Base-by-base conservation (phyloP, 1,140 invertebrate genomes). In the Drosophila sturtevanti region DNA sequence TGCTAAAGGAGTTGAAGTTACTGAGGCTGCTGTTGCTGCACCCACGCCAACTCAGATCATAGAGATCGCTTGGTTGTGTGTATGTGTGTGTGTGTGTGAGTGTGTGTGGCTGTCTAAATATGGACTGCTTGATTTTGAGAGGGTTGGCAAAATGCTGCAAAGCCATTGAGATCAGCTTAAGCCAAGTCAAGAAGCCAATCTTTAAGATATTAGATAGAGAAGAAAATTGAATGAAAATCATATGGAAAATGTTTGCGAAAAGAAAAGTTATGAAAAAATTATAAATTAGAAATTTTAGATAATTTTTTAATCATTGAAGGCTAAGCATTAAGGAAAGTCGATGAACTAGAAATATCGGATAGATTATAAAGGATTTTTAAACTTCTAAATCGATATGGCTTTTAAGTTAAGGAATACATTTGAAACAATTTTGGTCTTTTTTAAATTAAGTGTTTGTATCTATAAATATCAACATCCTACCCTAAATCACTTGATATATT, bases 41-140 rank as follows among this genome's bases (percentile, higher is more conserved):
- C 82, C 82, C 82, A 87, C 82, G 85, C 82, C 73, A 54, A 61
- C 55, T 59, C 55, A 37, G 31, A 21, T 35, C 55, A 58, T 34
- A 58, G 59, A 61, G 61, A 41, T 48, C 48, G 37, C 18, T 38
- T 35, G 56, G 31, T 1, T 38, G 37, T 38, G 37, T 14, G 37
- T 44, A n/a, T 14, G 41, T 18, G 5, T 18, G 41, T 16, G 16
- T 48, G 9, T 21, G 41, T 21, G 41, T 16, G 38, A 16, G 38
- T 41, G 38, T 41, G 37, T 41, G n/a, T 34, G 31, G 52, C 55
- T 65, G 68, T 72, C 80, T 67, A 85, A 79, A 76, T 85, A 85
- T 77, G 81, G 70, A 77, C 77, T 81, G 54, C 63, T 41, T 44
- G 58, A 62, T 74, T 77, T 65, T 72, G 34, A 34, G 44, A n/a